Evolutionary conservation across 2,797 vertebrate species (phyloP).

Genomic region (Pachyuromys duprasi): DNA sequence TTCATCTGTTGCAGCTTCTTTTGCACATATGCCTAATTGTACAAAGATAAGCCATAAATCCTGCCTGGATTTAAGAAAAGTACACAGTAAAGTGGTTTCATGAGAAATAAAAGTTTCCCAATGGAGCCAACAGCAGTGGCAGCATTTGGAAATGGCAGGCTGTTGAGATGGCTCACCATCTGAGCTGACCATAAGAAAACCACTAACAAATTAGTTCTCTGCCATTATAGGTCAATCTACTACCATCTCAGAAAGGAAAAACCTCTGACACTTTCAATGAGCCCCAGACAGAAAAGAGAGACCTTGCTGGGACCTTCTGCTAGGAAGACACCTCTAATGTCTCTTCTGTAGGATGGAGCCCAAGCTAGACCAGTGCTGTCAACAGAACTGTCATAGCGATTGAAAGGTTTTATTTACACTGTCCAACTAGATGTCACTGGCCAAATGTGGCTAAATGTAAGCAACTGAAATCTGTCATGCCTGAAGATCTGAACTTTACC

Average conservation of each 20-base stretch:
- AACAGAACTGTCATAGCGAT: neutral
- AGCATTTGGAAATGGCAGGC: slow-evolving; percentile 48
- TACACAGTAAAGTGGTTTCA: slow-evolving; percentile 1
- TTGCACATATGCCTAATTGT: slow-evolving; percentile 2
- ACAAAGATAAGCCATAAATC: slow-evolving; percentile 50
- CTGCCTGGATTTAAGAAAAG: slow-evolving; percentile 6
- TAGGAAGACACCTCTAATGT: neutral
- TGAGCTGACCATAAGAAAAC: slow-evolving; percentile 17
- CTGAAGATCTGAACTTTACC: neutral
- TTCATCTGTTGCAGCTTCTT: slow-evolving; percentile 20
- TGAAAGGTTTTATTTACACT: neutral
- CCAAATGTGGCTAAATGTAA: neutral
- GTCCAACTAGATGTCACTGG: neutral
- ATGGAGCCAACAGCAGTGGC: slow-evolving; percentile 22
- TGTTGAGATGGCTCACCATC: neutral
- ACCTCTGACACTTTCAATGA: neutral
- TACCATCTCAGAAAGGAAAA: neutral
- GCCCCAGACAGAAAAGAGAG: neutral
- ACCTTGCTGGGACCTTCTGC: neutral
- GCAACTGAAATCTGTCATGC: neutral
- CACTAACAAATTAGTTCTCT: slow-evolving; percentile 13
- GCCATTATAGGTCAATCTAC: neutral
- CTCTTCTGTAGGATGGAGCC: neutral
- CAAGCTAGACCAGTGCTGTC: neutral
- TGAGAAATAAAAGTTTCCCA: slow-evolving; percentile 39